Conservation (phyloP, 2,888 invertebrate species). For the Cheiracanthium punctorium region DNA sequence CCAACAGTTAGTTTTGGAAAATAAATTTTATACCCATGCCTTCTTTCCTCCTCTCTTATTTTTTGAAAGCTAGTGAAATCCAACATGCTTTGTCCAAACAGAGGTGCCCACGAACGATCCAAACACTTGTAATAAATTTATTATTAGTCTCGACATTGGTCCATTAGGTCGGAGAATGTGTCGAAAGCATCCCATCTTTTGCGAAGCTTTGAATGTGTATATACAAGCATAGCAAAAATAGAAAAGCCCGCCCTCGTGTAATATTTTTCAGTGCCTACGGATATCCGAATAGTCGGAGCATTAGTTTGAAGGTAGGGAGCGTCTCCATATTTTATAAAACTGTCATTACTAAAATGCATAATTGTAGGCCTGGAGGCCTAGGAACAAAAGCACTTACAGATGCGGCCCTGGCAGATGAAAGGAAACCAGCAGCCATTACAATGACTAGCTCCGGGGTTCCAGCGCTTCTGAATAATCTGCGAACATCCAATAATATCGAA, state of each 20-base stretch:
- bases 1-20: too few species aligned
- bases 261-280: conserved; percentile 68
- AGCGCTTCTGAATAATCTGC: conserved; percentile 66
- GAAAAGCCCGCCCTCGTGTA: conserved; percentile 55
- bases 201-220: conserved; percentile 26
- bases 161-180: conserved; percentile 56
- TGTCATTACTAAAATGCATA: conserved; percentile 60
- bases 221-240: conserved; percentile 57
- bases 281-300: conserved; percentile 66
- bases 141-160: conserved; percentile 64
- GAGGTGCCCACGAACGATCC: neutral
- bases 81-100: conserved; percentile 57
- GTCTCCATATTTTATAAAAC: conserved; percentile 51
- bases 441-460: conserved; percentile 33
- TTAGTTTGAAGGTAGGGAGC: conserved; percentile 50
- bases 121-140: conserved; percentile 61
- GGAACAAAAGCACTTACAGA: conserved; percentile 63
- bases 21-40: too few species aligned
- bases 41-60: conserved; percentile 31
- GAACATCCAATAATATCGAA: conserved; percentile 69
- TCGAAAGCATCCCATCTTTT: conserved; percentile 54
- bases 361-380: conserved; percentile 48
- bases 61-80: conserved; percentile 36
- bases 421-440: conserved; percentile 68
- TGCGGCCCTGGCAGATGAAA: conserved; percentile 65